These are phyloP conservation scores for Panagrolaimus sp. DNA, from an alignment of 1,140 invertebrate genomes.

Conservation along the genomic window DNA sequence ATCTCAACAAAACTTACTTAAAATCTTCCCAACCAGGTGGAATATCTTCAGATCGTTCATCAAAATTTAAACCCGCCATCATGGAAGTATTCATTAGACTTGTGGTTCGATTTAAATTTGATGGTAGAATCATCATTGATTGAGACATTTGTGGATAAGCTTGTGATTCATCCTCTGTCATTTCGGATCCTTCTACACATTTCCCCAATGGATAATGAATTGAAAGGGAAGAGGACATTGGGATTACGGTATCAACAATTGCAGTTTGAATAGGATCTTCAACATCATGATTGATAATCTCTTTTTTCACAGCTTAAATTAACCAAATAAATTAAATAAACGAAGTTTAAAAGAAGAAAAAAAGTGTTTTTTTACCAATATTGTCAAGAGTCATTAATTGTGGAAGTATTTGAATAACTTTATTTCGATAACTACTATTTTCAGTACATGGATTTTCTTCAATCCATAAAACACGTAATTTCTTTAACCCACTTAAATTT, in stretches of 20 bases:
- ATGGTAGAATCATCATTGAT: background rate
- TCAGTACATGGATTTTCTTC: constrained; percentile 45
- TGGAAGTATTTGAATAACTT: constrained; percentile 34
- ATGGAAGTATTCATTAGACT: constrained; percentile 8
- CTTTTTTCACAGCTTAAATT: background rate
- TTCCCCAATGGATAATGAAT: too few species aligned
- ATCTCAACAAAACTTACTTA: background rate
- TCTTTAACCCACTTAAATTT: constrained; percentile 31
- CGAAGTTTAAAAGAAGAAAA: background rate
- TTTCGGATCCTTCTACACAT: background rate
- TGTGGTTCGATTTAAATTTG: constrained; percentile 8
- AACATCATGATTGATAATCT: background rate
- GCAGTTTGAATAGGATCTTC: background rate
- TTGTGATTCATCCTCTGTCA: background rate
- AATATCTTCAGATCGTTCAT: background rate
- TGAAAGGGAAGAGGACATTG: background rate
- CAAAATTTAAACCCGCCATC: constrained; percentile 3
- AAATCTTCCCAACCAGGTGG: constrained; percentile 15
- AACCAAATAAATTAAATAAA: background rate
- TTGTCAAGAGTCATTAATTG: constrained; percentile 42
- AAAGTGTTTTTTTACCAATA: constrained; percentile 25
- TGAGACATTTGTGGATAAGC: constrained; percentile 2
- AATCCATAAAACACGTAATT: constrained; percentile 39
- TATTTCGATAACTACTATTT: constrained; percentile 32
- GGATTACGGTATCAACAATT: constrained; percentile 14